phyloP scores from a whole-genome alignment of 1,140 invertebrate species.

The Drosophila pseudoananassae region DNA sequence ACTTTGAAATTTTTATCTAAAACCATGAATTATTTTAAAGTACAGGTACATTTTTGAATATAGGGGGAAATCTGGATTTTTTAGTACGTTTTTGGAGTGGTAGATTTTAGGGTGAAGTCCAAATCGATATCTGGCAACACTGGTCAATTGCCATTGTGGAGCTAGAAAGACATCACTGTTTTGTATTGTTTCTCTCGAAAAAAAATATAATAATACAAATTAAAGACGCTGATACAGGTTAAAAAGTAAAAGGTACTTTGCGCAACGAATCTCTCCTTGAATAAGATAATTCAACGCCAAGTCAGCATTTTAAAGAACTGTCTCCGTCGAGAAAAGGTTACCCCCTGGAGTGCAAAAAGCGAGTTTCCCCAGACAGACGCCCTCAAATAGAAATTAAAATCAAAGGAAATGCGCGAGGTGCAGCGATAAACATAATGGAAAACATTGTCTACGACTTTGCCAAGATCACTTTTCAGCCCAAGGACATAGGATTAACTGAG shows the following conservation, averaged over 20 bases:
- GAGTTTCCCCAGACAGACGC: conserved; percentile 19
- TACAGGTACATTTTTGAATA: too few relatives aligned
- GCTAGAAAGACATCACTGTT: background rate
- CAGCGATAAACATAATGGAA: conserved; percentile 56
- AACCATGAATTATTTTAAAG: too few relatives aligned
- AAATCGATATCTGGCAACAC: too few relatives aligned
- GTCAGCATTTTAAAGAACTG: background rate
- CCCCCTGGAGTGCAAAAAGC: conserved; percentile 5
- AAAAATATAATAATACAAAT: background rate
- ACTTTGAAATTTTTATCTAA: too few relatives aligned
- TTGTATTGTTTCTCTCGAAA: background rate
- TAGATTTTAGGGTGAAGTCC: too few relatives aligned
- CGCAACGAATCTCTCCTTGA: too few relatives aligned
- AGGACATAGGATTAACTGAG: conserved; percentile 53
- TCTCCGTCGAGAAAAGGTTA: background rate
- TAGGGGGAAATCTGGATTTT: too few relatives aligned
- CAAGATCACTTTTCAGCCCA: conserved; percentile 64
- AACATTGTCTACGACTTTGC: conserved; percentile 72
- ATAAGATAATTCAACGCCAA: background rate
- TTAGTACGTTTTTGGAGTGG: too few relatives aligned
- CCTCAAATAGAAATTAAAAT: background rate
- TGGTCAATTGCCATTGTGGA: too few relatives aligned
- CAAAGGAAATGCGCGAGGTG: conserved; percentile 16
- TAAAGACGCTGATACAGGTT: too few relatives aligned
- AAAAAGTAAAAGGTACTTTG: too few relatives aligned